Base-by-base conservation (phyloP, 2,113 vertebrate species). In the Drymodes brunneopygia region DNA sequence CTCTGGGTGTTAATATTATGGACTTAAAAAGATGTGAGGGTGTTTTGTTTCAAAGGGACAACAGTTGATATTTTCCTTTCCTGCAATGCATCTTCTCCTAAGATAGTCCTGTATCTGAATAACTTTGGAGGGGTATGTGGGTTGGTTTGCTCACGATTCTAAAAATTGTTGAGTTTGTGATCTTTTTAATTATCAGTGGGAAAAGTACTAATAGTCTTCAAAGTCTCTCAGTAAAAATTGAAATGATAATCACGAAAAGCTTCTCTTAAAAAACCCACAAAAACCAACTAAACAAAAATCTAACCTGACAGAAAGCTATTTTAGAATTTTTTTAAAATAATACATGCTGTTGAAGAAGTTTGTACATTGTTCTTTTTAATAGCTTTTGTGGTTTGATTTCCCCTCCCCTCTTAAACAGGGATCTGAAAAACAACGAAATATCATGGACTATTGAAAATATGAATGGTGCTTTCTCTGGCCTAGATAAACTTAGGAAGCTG, bases 401-500 rank as follows among this genome's bases (percentile, higher is more conserved):
- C 6, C 11, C 4, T 78, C 10, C 35, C 17, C 12, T 40, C 64
- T 96, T 81, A 54, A 71, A 91, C 82, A 99, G 99, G 81, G 99
- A 99, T 96, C 97, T 99, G 81, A 99, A 99, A 96, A 99, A 98
- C 90, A 99, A 99, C 95, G 99, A 99, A 96, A 99, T 99, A 96
- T 99, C 99, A 29, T 99, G 99, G 99, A 99, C 99, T 70, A 99
- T 99, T 79, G 99, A 99, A 95, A 99, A 99, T 97, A 99, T 99
- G 99, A 99, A 99, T n/a, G 99, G 99, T 27, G 99, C 99, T 16
- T 99, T 99, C 94, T 99, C 99, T 94, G 99, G 98, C 4, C 94
- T 99, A 90, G 99, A 99, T 97, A 99, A 98, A 81, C 98, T 99
- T 72, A 98, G 95, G 58, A 98, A 96, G 13, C 98, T 99, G 99